Base-by-base conservation (phyloP, 2,113 vertebrate genomes). In the Seriola aureovittata region DNA sequence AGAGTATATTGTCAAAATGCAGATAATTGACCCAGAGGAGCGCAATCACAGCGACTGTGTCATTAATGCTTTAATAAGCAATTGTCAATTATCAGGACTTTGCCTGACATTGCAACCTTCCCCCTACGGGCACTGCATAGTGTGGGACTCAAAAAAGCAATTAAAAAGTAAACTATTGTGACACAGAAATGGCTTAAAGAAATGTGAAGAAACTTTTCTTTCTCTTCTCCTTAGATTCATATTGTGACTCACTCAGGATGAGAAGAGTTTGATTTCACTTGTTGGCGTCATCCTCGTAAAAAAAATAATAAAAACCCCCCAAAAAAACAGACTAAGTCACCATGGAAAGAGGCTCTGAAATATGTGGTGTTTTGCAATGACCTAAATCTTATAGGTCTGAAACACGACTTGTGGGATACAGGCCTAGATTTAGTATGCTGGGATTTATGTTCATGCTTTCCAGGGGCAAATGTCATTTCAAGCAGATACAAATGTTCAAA, bases 31-130 rank as follows among this genome's bases (percentile, higher is more conserved):
- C 87, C 85, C 64, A 75, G 88, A 87, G 90, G 78, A 87, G 75
- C 23, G 62, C 84, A 86, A 87, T 91, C 83, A 66, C 74, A 60
- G 48, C 66, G 50, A 52, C 71, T 81, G 80, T 72, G 84, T 80
- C 78, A 89, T 91, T 78, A 91, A 78, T 84, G 75, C 85, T 91
- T 91, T 91, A 88, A 91, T 88, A 89, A 88, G 88, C 68, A 82
- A 78, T 81, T 80, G 89, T 90, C 88, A 88, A 88, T 91, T 89
- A 88, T 85, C 59, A 65, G 52, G 40, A 55, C 71, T 83, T 78
- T 1, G 57, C 59, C 67, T 87, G 83, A 85, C 82, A 91, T 63
- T 58, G 69, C 80, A 74, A 81, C 68, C 59, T 48, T 19, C 57
- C 62, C 81, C 86, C 84, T 34, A 54, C 85, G 91, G 85, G 82